phyloP scores from a whole-genome alignment of 2,888 invertebrate genomes.

The Mechanitis messenoides region DNA sequence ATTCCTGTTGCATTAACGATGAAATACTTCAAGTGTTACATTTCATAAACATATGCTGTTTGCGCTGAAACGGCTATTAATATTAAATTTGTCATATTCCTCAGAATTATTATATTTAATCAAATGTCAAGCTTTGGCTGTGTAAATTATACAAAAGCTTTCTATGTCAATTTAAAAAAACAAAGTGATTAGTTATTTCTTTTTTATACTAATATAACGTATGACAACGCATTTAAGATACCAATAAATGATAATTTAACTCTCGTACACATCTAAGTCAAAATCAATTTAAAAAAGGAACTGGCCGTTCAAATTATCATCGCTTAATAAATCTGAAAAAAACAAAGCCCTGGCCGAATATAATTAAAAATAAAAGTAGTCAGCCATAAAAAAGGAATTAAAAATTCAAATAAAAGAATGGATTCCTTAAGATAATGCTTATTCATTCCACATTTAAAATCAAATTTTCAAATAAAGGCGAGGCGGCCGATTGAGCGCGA shows the following conservation, averaged over 20 bases:
- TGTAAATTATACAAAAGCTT: no score
- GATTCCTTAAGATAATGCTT: constrained; percentile 75
- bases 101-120: neutral
- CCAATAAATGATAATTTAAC: constrained; percentile 2
- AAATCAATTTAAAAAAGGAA: constrained; percentile 23
- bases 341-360: constrained; percentile 54
- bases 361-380: constrained; percentile 60
- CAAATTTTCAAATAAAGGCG: constrained; percentile 75
- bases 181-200: no score
- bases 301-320: constrained; percentile 54
- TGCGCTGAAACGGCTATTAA: constrained; percentile 22
- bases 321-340: constrained; percentile 62
- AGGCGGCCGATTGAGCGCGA: constrained; percentile 65
- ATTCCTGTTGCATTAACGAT: constrained; percentile 42
- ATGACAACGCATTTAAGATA: neutral
- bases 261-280: constrained; percentile 10
- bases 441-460: constrained; percentile 77
- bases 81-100: constrained; percentile 6
- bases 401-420: constrained; percentile 74
- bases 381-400: constrained; percentile 66
- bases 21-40: constrained; percentile 38
- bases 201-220: neutral
- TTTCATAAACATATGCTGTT: constrained; percentile 50
- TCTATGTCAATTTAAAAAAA: no score
- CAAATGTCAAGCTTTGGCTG: no score